Percentiles rank a stretch among this genome's conserved stretches.
Evolutionary conservation across 2,888 invertebrate species (phyloP).

Genomic region (Colostygia pectinataria): DNA sequence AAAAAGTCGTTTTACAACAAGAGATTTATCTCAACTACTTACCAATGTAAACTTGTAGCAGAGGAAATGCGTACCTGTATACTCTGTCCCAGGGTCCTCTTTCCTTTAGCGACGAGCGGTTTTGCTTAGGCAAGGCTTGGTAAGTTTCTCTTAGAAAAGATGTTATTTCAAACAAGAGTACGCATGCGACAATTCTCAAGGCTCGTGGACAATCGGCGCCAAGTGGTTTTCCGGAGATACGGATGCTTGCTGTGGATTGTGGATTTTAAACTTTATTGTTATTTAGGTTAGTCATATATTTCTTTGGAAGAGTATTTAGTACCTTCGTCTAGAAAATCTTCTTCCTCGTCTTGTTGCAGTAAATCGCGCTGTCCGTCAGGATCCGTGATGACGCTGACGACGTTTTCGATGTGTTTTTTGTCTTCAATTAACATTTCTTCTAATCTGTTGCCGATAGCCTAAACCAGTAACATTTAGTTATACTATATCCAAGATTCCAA

Average conservation of each 20-base stretch:
- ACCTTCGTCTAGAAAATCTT: slow-evolving; percentile 99
- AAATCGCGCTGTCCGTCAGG: slow-evolving; percentile 91
- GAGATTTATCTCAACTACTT: slow-evolving; percentile 63
- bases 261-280: slow-evolving; percentile 22
- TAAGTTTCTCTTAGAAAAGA: slow-evolving; percentile 98
- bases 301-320: slow-evolving; percentile 23
- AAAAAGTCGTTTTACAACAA: slow-evolving; percentile 70
- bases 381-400: slow-evolving; percentile 87
- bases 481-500: too few relatives aligned
- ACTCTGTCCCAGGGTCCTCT: slow-evolving; percentile 93
- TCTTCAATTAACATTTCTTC: slow-evolving; percentile 95
- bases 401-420: slow-evolving; percentile 86
- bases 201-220: slow-evolving; percentile 95
- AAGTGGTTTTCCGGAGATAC: slow-evolving; percentile 80
- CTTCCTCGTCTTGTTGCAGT: slow-evolving; percentile 94
- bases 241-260: slow-evolving; percentile 84
- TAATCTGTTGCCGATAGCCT: slow-evolving; percentile 92
- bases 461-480: too few relatives aligned
- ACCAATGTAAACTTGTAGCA: slow-evolving; percentile 55
- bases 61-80: slow-evolving; percentile 82
- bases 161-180: slow-evolving; percentile 97
- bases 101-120: slow-evolving; percentile 88
- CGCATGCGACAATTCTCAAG: slow-evolving; percentile 95
- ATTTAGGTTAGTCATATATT: not conserved
- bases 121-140: slow-evolving; percentile 90